phyloP scores from a whole-genome alignment of 2,113 vertebrate genomes.

The Thymallus thymallus region DNA sequence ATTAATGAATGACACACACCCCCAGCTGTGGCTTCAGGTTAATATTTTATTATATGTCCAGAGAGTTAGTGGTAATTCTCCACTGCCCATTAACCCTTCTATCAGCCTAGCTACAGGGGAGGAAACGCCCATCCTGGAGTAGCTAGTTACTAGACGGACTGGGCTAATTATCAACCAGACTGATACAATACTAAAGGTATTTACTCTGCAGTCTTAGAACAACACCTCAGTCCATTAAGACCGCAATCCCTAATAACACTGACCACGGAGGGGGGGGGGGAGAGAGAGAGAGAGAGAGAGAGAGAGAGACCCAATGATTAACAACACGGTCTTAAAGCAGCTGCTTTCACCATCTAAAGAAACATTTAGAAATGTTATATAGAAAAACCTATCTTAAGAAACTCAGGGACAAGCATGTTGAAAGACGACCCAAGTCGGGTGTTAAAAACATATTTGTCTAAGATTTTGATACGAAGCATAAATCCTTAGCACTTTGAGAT shows the following conservation, averaged over 20 bases:
- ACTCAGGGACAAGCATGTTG: too few species aligned
- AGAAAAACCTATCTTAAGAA: too few species aligned
- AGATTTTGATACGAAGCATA: too few species aligned
- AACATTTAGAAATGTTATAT: too few species aligned
- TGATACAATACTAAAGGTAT: slow-evolving; percentile 63
- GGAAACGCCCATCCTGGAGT: not conserved
- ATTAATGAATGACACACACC: not conserved
- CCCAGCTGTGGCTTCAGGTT: slow-evolving; percentile 32
- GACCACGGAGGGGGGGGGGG: slow-evolving; percentile 20
- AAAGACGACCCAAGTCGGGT: too few species aligned
- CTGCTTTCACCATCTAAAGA: too few species aligned
- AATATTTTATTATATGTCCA: slow-evolving; percentile 55
- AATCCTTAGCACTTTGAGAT: too few species aligned
- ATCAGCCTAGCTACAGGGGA: slow-evolving; percentile 9
- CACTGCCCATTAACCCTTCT: slow-evolving; percentile 31
- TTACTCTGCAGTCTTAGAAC: slow-evolving; percentile 53
- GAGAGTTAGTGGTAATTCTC: slow-evolving; percentile 49
- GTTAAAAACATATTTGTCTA: too few species aligned
- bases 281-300: slow-evolving; percentile 14
- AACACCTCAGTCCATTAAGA: slow-evolving; percentile 48
- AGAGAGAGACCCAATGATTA: too few species aligned
- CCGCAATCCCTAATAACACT: slow-evolving; percentile 33
- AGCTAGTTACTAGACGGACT: not conserved
- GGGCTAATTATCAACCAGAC: slow-evolving; percentile 55
- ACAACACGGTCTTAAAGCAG: too few species aligned